phyloP scores from a whole-genome alignment of 2,797 vertebrate species.

The Kryptolebias ocellatus region DNA sequence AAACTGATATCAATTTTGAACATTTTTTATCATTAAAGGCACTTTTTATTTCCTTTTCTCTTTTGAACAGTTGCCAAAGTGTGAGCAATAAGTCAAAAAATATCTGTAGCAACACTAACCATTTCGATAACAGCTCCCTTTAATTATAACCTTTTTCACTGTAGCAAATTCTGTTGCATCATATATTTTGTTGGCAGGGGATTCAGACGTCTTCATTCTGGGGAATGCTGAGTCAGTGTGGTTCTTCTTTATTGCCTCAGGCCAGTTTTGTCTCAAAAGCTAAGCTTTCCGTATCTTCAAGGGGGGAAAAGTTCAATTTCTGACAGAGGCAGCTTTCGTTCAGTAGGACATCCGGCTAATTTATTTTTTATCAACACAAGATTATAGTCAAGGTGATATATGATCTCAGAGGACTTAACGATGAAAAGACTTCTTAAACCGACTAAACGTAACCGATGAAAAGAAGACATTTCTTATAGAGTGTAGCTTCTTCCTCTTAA shows the following conservation, averaged over 20 bases:
- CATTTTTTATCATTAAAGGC: constrained; percentile 1
- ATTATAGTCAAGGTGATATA: constrained; percentile 59
- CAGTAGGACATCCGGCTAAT: constrained; percentile 63
- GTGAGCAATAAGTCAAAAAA: constrained; percentile 18
- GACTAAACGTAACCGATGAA: constrained; percentile 21
- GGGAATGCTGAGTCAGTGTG: constrained; percentile 73
- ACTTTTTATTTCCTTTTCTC: not conserved
- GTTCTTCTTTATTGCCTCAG: constrained; percentile 70
- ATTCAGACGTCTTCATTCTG: constrained; percentile 56
- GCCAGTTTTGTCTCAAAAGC: constrained; percentile 75
- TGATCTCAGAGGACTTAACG: constrained; percentile 9
- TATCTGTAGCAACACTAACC: constrained; percentile 38
- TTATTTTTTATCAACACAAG: constrained; percentile 53
- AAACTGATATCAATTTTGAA: constrained; percentile 12
- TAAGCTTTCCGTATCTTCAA: constrained; percentile 66
- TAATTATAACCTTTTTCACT: constrained; percentile 72
- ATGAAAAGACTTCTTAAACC: constrained; percentile 11
- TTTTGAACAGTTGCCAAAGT: not conserved
- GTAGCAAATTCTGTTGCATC: constrained; percentile 65
- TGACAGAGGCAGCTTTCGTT: constrained; percentile 59
- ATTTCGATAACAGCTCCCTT: constrained; percentile 41
- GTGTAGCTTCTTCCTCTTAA: constrained; percentile 1
- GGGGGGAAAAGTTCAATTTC: constrained; percentile 73
- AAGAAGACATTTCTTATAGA: not conserved
- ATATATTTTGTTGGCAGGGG: constrained; percentile 62